These are phyloP conservation scores for Dipodomys ordii DNA, from an alignment of 2,113 vertebrate genomes.

Conservation along the genomic window DNA sequence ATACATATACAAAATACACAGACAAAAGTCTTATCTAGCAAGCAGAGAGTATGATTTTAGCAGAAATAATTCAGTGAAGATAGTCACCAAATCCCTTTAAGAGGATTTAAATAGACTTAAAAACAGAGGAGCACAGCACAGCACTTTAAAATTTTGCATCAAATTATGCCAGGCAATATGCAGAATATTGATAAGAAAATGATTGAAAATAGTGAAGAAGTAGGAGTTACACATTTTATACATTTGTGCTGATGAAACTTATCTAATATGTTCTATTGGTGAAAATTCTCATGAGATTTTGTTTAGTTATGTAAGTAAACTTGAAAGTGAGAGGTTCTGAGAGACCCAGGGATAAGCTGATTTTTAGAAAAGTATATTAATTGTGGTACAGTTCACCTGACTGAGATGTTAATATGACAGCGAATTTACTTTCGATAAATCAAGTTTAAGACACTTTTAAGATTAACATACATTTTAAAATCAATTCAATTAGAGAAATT, in stretches of 20 bases:
- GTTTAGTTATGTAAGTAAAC: neutral
- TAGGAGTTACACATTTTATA: neutral
- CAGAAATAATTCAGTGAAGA: constrained; percentile 40
- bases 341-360: neutral
- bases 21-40: neutral
- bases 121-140: neutral
- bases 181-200: constrained; percentile 71
- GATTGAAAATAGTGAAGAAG: constrained; percentile 48
- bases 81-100: constrained; percentile 62
- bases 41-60: constrained; percentile 23
- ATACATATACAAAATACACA: neutral
- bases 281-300: neutral
- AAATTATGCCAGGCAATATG: constrained; percentile 58
- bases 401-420: neutral
- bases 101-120: constrained; percentile 57
- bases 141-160: constrained; percentile 24
- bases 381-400: neutral
- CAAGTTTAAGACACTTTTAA: neutral
- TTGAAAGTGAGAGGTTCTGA: neutral
- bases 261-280: neutral
- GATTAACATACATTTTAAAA: neutral
- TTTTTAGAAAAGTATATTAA: neutral
- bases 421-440: neutral
- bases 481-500: neutral
- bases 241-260: neutral